Base-by-base conservation (phyloP, 2,888 invertebrate species). In the Antitype chi region DNA sequence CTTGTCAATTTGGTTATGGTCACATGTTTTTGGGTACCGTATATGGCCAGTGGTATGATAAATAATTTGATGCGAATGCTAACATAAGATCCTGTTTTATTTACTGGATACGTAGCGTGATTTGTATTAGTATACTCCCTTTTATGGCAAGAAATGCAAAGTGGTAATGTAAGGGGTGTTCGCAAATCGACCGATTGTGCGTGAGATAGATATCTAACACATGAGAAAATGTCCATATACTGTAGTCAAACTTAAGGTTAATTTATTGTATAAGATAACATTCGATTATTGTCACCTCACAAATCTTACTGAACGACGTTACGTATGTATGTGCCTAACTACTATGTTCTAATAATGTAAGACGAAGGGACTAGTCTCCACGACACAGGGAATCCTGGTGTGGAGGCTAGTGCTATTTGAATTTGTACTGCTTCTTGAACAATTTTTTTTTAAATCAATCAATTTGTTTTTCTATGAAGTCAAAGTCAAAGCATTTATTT, bases 21-120 rank as follows among this genome's bases (percentile, higher is more conserved):
- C 71, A 72, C 59, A 66, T 72, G 82, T 60, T 69, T 60, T 66
- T 20, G 8, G 0, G 20, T 9, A n/a, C 38, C 53, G 5, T 74
- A 66, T 47, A 66, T 74, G 78, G 80, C 3, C 20, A n/a, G 11
- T 52, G 20, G 15, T 32, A 63, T 52, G 66, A 62, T 70, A 67
- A 72, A 49, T 70, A 67, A 72, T 55, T 76, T 64, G 32, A 64
- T 47, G 76, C 70, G 84, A 82, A 84, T 53, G 23, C n/a, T n/a
- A 57, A 57, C 9, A 47, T 49, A 53, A 74, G 25, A 78, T 75
- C 73, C 74, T 74, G 70, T 64, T 32, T 49, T 25, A 20, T 47
- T n/a, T 69, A 53, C 32, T 63, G 43, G 25, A 25, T 17, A 53
- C 49, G 38, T 57, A 23, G 25, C 15, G 57, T 59, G 57, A n/a